These are phyloP conservation scores for Tiliacea aurago DNA, from an alignment of 2,888 invertebrate species.

Conservation along the genomic window DNA sequence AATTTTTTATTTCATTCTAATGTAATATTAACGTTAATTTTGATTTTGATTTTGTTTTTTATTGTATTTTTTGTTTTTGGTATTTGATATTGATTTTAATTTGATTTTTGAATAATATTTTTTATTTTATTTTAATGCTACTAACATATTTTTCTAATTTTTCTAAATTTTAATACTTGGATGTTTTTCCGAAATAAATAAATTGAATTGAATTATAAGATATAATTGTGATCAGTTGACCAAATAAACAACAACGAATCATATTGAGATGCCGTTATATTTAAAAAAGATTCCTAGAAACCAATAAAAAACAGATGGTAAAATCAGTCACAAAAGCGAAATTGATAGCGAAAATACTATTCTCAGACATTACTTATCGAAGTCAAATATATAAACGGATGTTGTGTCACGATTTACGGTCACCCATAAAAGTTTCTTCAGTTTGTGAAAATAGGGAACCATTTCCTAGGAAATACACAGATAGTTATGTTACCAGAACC, in stretches of 20 bases:
- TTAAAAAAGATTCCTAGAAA: neutral
- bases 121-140: no score
- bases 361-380: slow-evolving; percentile 28
- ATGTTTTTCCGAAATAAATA: no score
- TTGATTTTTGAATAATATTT: no score
- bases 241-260: neutral
- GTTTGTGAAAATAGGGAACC: neutral
- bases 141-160: no score
- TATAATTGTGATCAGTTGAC: neutral
- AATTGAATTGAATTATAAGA: neutral
- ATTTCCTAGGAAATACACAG: neutral
- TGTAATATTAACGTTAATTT: no score
- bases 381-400: slow-evolving; percentile 17
- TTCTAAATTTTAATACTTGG: no score
- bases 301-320: neutral
- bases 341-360: neutral
- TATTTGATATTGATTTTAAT: no score
- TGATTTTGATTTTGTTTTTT: no score
- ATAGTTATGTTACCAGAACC: neutral
- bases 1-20: no score
- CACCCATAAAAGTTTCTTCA: slow-evolving; percentile 11
- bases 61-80: no score
- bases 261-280: neutral
- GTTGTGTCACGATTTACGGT: slow-evolving; percentile 18
- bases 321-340: neutral